These are phyloP conservation scores for Onychomys arenicola DNA, from an alignment of 2,797 vertebrate species.

Conservation along the genomic window DNA sequence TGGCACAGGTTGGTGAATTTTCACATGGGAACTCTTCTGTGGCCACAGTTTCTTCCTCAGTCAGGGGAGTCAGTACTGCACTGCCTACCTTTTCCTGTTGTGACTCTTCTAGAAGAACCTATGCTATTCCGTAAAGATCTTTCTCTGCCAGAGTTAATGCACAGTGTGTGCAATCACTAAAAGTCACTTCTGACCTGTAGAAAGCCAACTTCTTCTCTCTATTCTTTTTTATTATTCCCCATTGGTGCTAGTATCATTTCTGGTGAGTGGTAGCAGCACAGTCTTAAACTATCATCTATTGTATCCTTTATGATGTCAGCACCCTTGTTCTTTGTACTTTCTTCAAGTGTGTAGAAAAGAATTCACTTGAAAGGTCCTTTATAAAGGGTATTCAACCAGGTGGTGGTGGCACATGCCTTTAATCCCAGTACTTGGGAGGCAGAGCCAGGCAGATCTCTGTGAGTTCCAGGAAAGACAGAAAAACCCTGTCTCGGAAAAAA, in stretches of 20 bases:
- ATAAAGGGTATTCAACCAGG: neutral
- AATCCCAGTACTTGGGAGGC: too few relatives aligned
- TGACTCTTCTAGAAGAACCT: neutral
- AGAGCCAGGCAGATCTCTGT: too few relatives aligned
- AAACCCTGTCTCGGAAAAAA: too few relatives aligned
- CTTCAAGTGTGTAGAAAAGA: neutral
- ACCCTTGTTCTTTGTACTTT: neutral
- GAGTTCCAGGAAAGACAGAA: too few relatives aligned
- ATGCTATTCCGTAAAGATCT: neutral
- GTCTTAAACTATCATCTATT: neutral
- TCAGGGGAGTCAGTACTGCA: neutral
- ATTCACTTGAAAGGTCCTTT: neutral
- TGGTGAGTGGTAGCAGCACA: neutral
- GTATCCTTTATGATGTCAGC: neutral
- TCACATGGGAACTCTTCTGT: neutral
- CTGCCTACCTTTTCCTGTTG: neutral
- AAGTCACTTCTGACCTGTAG: neutral
- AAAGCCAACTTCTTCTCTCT: neutral
- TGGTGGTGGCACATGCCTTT: too few relatives aligned
- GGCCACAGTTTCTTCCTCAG: neutral
- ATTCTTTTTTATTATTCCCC: neutral
- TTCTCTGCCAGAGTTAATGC: fast-evolving
- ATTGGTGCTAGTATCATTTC: neutral
- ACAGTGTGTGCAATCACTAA: neutral
- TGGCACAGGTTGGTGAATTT: neutral